Conservation (phyloP, 2,888 invertebrate genomes). For the Conistra vaccinii region DNA sequence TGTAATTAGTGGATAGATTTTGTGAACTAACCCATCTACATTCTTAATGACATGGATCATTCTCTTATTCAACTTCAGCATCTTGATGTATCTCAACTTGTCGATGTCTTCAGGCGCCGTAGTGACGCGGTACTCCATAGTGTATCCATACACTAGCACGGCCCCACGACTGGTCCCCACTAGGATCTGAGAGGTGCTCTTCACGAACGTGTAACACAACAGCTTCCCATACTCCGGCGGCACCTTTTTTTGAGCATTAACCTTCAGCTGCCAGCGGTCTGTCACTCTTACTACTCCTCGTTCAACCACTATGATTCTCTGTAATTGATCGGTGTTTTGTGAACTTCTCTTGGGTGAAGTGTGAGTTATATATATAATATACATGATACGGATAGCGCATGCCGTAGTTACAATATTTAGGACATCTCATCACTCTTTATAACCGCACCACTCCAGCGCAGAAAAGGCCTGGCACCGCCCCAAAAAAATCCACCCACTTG, state of each 20-base stretch:
- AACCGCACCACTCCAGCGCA: no score
- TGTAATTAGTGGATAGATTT: background rate
- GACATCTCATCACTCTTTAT: no score
- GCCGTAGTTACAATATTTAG: background rate
- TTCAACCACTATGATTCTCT: slow-evolving; percentile 83
- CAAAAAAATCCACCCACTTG: no score
- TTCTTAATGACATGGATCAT: slow-evolving; percentile 87
- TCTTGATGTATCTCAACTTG: slow-evolving; percentile 85
- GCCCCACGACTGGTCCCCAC: slow-evolving; percentile 88
- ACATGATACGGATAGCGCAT: background rate
- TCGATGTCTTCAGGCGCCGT: slow-evolving; percentile 78
- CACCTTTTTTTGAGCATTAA: slow-evolving; percentile 73
- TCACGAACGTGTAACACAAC: slow-evolving; percentile 89
- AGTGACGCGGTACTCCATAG: slow-evolving; percentile 80
- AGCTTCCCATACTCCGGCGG: slow-evolving; percentile 82
- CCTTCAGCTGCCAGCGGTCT: slow-evolving; percentile 78
- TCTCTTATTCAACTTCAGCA: slow-evolving; percentile 83
- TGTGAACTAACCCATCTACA: slow-evolving; percentile 86
- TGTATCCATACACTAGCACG: slow-evolving; percentile 88
- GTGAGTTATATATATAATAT: background rate
- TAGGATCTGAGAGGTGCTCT: slow-evolving; percentile 86
- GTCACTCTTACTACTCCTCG: slow-evolving; percentile 81
- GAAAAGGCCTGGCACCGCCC: no score
- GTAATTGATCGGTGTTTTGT: slow-evolving; percentile 24
- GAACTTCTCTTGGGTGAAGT: no score